phyloP scores from a whole-genome alignment of 2,113 vertebrate species.

The Picathartes gymnocephalus region DNA sequence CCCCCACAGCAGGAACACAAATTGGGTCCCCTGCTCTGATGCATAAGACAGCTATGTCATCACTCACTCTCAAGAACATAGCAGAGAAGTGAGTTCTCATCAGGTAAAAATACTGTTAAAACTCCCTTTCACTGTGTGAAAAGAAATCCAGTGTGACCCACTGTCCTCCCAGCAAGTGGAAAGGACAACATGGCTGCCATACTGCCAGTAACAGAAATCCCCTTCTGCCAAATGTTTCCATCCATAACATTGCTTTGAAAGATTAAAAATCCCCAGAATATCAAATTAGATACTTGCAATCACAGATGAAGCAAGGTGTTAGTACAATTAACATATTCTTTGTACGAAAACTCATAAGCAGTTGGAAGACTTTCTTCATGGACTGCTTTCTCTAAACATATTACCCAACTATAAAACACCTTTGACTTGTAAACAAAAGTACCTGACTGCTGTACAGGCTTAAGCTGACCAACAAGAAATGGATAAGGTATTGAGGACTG shows the following conservation, averaged over 20 bases:
- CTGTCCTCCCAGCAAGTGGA: not conserved
- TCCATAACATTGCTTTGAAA: not conserved
- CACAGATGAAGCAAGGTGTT: not conserved
- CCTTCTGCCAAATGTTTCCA: not conserved
- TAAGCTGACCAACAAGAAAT: conserved; percentile 20
- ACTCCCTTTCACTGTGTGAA: not conserved
- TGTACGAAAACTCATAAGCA: not conserved
- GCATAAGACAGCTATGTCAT: not conserved
- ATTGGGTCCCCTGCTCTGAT: not conserved
- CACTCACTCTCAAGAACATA: not conserved
- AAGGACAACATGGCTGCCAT: not conserved
- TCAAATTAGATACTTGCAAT: not conserved
- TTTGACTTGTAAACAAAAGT: not conserved
- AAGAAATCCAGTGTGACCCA: not conserved
- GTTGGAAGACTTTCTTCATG: not conserved
- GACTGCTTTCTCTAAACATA: not conserved
- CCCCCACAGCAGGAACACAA: not conserved
- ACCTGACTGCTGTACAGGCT: not conserved
- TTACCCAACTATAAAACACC: not conserved
- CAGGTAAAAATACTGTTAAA: not conserved
- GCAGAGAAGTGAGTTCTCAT: not conserved
- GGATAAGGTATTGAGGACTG: not conserved
- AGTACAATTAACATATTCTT: not conserved
- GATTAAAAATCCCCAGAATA: not conserved
- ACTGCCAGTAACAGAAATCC: not conserved